Percentiles rank a stretch among this genome's conserved stretches.
These are phyloP conservation scores for Arctia plantaginis DNA, from an alignment of 2,888 invertebrate species.

Conservation along the genomic window DNA sequence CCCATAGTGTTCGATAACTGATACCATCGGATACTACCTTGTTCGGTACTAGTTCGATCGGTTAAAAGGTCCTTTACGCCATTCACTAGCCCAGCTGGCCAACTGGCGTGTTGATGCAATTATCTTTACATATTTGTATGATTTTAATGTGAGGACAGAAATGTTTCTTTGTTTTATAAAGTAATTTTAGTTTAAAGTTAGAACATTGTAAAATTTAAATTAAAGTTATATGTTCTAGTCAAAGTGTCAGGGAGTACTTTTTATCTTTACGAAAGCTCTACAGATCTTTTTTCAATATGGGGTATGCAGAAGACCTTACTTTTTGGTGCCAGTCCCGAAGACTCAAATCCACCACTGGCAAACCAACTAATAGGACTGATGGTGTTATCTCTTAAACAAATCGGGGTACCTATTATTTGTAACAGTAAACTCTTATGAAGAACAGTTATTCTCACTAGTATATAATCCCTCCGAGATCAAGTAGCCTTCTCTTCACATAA, in stretches of 20 bases:
- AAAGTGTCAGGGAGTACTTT: too few species aligned
- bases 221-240: too few species aligned
- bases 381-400: background rate
- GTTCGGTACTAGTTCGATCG: slow-evolving; percentile 61
- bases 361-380: background rate
- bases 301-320: background rate
- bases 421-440: background rate
- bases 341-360: background rate
- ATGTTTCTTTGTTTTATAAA: too few species aligned
- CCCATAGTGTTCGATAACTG: slow-evolving; percentile 64
- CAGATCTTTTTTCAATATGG: too few species aligned
- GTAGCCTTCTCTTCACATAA: background rate
- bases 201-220: too few species aligned
- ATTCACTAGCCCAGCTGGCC: slow-evolving; percentile 59
- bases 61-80: slow-evolving; percentile 70
- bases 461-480: background rate
- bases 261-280: too few species aligned
- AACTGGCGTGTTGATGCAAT: slow-evolving; percentile 16
- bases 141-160: background rate
- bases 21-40: slow-evolving; percentile 62
- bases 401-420: background rate
- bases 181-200: background rate
- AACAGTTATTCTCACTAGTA: background rate
- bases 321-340: background rate
- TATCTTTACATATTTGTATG: slow-evolving; percentile 2